A percentile compares a stretch with the other conserved stretches of the same genome.
Evolutionary conservation across 35 echinoderm and acorn worm genomes (phyloP).

Genomic region (Chiridota heheva): DNA sequence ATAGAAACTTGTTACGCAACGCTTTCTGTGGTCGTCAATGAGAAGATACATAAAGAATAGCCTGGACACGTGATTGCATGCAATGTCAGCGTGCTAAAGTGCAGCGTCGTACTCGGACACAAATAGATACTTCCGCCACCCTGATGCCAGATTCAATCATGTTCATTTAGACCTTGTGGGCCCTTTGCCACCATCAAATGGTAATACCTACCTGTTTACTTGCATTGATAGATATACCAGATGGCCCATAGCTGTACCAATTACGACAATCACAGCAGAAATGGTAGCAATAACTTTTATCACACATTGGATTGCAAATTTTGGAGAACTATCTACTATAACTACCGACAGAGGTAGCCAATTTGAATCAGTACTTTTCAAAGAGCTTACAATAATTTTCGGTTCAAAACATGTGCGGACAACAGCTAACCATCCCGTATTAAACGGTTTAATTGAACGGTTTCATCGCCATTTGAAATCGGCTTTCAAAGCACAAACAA

Average conservation of each 20-base stretch:
- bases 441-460: conserved; percentile 8
- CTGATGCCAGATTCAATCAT: neutral
- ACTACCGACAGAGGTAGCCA: conserved; percentile 21
- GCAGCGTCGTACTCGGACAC: neutral
- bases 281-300: conserved; percentile 13
- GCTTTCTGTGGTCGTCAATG: conserved; percentile 22
- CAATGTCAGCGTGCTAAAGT: conserved; percentile 7
- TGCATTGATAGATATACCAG: conserved; percentile 9
- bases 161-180: conserved; percentile 31
- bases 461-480: conserved; percentile 44
- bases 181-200: conserved; percentile 19
- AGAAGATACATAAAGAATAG: conserved; percentile 4
- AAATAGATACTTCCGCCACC: neutral
- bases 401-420: neutral
- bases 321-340: conserved; percentile 9
- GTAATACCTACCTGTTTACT: neutral
- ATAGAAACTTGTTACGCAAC: conserved; percentile 17
- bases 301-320: conserved; percentile 11
- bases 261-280: conserved; percentile 2
- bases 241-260: conserved; percentile 22
- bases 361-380: conserved; percentile 25
- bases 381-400: neutral
- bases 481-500: conserved; percentile 25
- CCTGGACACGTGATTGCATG: neutral
- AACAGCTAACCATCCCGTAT: neutral